phyloP scores from a whole-genome alignment of 2,888 invertebrate species.

The Dichetophora obliterata region DNA sequence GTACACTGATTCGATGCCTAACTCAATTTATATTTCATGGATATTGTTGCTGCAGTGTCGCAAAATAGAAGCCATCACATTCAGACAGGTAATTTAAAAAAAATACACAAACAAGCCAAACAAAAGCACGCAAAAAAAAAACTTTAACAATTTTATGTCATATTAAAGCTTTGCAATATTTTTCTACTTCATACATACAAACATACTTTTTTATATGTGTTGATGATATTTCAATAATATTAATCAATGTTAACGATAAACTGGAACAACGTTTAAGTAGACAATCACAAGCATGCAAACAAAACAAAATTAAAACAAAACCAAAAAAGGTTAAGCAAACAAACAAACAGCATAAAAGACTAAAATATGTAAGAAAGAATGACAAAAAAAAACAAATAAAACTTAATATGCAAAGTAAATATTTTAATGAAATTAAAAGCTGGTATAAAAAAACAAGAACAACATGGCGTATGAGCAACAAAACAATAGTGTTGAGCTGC shows the following conservation, averaged over 20 bases:
- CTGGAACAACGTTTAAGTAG: slow-evolving; percentile 28
- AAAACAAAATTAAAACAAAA: slow-evolving; percentile 16
- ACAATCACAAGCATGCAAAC: slow-evolving; percentile 26
- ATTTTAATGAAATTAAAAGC: neutral
- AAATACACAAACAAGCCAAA: neutral
- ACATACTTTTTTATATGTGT: neutral
- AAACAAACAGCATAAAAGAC: slow-evolving; percentile 34
- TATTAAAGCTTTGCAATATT: too few species aligned
- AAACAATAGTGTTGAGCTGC: neutral
- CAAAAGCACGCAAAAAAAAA: neutral
- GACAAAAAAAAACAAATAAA: slow-evolving; percentile 6
- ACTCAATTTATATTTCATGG: too few species aligned
- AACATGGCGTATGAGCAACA: neutral
- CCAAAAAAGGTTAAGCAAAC: slow-evolving; percentile 1
- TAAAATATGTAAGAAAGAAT: slow-evolving; percentile 1
- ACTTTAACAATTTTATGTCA: neutral
- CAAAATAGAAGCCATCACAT: too few species aligned
- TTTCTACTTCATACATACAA: neutral
- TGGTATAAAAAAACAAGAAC: slow-evolving; percentile 17
- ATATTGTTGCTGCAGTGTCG: too few species aligned
- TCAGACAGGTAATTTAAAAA: neutral
- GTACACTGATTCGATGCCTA: too few species aligned
- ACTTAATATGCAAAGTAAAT: neutral
- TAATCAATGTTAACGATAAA: neutral
- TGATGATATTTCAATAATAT: neutral